A percentile compares a stretch with the other conserved stretches of the same genome.
Evolutionary conservation across 2,888 invertebrate species (phyloP).

Genomic region (Orchesellides sinensis): DNA sequence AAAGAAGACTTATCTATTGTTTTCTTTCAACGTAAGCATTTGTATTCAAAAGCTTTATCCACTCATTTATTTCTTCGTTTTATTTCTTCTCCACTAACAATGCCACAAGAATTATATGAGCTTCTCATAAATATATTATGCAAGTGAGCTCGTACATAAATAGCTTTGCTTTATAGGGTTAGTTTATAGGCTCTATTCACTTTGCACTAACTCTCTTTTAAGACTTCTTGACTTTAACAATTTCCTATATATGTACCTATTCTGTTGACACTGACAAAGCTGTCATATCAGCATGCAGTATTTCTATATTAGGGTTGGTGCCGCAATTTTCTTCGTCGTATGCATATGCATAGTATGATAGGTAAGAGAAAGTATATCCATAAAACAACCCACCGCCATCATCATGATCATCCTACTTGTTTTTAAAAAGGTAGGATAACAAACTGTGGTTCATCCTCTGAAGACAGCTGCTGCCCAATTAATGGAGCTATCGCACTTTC

Average conservation of each 20-base stretch:
- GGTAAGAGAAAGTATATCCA: too few species aligned
- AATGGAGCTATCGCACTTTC: background rate
- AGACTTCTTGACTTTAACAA: background rate
- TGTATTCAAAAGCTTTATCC: slow-evolving; percentile 4
- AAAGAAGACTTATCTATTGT: slow-evolving; percentile 22
- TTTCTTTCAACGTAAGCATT: background rate
- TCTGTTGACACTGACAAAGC: background rate
- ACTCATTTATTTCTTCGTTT: background rate
- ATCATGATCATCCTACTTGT: too few species aligned
- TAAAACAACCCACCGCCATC: too few species aligned
- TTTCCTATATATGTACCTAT: slow-evolving; percentile 8
- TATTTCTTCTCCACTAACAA: slow-evolving; percentile 1
- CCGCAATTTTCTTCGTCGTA: too few species aligned
- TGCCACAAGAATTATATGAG: background rate
- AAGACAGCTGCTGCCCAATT: slow-evolving; percentile 10
- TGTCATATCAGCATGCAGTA: too few species aligned
- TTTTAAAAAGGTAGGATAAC: too few species aligned
- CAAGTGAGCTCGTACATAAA: too few species aligned
- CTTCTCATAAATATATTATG: slow-evolving; percentile 2
- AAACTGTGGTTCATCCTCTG: too few species aligned
- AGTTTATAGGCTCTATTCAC: too few species aligned
- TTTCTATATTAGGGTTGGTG: too few species aligned
- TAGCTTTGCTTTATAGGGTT: too few species aligned
- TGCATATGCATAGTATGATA: too few species aligned
- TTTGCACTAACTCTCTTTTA: background rate